phyloP scores from a whole-genome alignment of 2,113 vertebrate genomes.

The Scopus umbretta region DNA sequence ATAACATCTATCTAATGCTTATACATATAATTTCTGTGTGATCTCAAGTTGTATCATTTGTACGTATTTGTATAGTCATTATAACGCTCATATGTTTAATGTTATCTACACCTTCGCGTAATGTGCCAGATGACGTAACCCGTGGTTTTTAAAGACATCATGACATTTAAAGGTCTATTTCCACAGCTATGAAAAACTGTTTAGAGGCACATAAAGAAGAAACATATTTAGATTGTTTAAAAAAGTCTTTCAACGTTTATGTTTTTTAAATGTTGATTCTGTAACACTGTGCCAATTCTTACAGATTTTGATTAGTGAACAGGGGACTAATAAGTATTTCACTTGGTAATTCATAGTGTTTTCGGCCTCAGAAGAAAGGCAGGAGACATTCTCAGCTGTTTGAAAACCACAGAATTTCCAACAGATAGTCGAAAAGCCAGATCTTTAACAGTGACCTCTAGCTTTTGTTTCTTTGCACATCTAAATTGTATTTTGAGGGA shows the following conservation, averaged over 20 bases:
- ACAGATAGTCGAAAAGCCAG: background rate
- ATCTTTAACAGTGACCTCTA: background rate
- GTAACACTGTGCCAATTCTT: background rate
- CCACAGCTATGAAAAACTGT: slow-evolving; percentile 26
- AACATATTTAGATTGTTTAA: background rate
- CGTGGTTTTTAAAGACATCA: background rate
- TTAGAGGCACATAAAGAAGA: slow-evolving; percentile 48
- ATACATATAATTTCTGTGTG: slow-evolving; percentile 23
- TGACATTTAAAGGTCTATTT: slow-evolving; percentile 36
- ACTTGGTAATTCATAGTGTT: background rate
- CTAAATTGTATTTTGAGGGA: background rate
- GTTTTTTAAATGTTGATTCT: slow-evolving; percentile 29
- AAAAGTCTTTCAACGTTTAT: background rate
- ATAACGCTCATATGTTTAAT: background rate
- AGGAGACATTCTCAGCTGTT: background rate
- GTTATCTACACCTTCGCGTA: background rate
- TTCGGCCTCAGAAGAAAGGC: background rate
- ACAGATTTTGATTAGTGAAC: background rate
- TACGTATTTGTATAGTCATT: slow-evolving; percentile 33
- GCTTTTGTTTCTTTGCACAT: background rate
- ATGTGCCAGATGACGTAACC: background rate
- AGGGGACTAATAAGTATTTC: background rate
- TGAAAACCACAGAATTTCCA: background rate
- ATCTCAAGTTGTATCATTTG: slow-evolving; percentile 32
- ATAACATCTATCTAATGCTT: slow-evolving; percentile 36